These are phyloP conservation scores for Poecilia wingei DNA, from an alignment of 2,797 vertebrate genomes.

Conservation along the genomic window DNA sequence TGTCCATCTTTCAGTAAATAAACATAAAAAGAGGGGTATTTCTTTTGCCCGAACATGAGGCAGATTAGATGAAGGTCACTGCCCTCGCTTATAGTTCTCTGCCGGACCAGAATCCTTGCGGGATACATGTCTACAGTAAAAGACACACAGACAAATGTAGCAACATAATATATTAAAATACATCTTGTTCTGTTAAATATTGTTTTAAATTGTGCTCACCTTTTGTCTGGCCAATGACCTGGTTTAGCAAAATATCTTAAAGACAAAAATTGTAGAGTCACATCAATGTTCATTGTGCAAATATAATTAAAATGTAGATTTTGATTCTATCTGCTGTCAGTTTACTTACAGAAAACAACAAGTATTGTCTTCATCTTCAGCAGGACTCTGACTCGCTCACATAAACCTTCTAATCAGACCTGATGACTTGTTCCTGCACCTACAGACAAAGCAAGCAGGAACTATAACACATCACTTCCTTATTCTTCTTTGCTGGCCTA, in stretches of 20 bases:
- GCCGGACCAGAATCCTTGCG: constrained; percentile 38
- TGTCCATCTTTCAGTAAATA: constrained; percentile 44
- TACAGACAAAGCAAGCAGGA: neutral
- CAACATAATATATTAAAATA: fast-evolving
- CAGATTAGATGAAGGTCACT: constrained; percentile 48
- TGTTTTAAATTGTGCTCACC: constrained; percentile 24
- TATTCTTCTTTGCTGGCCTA: neutral
- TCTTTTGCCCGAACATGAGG: constrained; percentile 38
- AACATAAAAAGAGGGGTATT: neutral
- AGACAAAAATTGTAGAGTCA: neutral
- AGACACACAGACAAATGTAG: fast-evolving
- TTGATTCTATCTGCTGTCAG: neutral
- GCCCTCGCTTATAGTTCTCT: constrained; percentile 30
- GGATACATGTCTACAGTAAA: constrained; percentile 5
- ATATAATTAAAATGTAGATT: neutral
- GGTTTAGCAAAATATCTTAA: constrained; percentile 21
- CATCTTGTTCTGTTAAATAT: neutral
- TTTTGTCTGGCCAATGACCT: neutral
- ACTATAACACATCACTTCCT: neutral
- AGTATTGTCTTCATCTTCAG: constrained; percentile 1
- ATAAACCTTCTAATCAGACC: neutral
- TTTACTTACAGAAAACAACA: constrained; percentile 1
- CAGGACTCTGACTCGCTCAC: neutral
- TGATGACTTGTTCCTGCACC: neutral
- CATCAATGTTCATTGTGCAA: too few relatives aligned